Evolutionary conservation across 1,140 invertebrate species (phyloP).

Genomic region (Plodia interpunctella): DNA sequence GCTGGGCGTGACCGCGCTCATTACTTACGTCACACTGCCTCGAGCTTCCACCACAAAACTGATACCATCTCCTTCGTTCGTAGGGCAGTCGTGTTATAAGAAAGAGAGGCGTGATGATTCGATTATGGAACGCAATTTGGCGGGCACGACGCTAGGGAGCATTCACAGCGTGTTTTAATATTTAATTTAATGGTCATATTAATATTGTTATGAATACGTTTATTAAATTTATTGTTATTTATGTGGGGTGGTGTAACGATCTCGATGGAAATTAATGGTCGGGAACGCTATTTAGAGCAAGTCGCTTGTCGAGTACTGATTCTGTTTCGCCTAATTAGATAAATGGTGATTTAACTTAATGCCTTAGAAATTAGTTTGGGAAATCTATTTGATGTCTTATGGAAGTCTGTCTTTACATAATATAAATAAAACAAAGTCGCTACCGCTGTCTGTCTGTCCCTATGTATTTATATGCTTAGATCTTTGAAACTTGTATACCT

Average conservation of each 20-base stretch:
- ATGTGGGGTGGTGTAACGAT: slow-evolving; percentile 55
- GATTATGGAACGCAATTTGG: slow-evolving; percentile 35
- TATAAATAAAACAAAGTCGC: too few species aligned
- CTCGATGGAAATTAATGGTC: slow-evolving; percentile 38
- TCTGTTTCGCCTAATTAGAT: slow-evolving; percentile 16
- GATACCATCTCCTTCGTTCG: slow-evolving; percentile 34
- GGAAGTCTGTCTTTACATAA: too few species aligned
- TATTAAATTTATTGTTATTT: slow-evolving; percentile 55
- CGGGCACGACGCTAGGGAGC: too few species aligned
- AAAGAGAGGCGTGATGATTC: slow-evolving; percentile 34
- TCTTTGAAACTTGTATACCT: too few species aligned
- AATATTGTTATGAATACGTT: slow-evolving; percentile 64
- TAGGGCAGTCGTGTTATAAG: slow-evolving; percentile 6
- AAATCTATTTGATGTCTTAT: too few species aligned
- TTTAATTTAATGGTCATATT: slow-evolving; percentile 68
- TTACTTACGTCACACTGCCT: slow-evolving; percentile 44
- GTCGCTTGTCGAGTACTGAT: slow-evolving; percentile 26
- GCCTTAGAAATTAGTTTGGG: background rate
- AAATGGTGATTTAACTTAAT: background rate
- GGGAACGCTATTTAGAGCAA: slow-evolving; percentile 43
- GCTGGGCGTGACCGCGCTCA: slow-evolving; percentile 59
- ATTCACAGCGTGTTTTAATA: slow-evolving; percentile 64
- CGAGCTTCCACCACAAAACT: slow-evolving; percentile 23
- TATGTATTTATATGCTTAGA: too few species aligned
- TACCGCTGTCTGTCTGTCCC: too few species aligned